phyloP scores from a whole-genome alignment of 1,140 invertebrate genomes.

The Bradysia coprophila region DNA sequence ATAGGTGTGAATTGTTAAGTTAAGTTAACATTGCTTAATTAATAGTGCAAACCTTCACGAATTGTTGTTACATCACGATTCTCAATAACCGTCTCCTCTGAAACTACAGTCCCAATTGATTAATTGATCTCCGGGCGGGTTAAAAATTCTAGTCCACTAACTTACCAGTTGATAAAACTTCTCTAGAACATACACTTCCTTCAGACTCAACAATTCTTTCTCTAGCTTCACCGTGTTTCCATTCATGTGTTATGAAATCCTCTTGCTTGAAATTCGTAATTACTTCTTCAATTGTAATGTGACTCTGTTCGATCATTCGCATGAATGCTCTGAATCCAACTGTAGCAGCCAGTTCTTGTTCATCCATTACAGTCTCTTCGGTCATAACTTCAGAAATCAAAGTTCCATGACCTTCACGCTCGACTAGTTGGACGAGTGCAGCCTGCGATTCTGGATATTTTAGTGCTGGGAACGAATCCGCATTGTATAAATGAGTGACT shows the following conservation, averaged over 20 bases:
- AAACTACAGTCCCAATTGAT: too few relatives aligned
- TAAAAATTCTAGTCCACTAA: neutral
- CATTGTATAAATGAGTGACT: constrained; percentile 56
- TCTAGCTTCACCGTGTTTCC: constrained; percentile 45
- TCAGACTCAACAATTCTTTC: neutral
- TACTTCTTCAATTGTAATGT: constrained; percentile 63
- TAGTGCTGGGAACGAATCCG: constrained; percentile 57
- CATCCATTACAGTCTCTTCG: constrained; percentile 52
- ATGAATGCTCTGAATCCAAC: constrained; percentile 68
- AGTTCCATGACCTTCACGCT: constrained; percentile 57
- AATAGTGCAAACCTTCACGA: neutral
- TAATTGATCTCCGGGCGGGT: neutral
- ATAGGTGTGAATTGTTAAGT: too few relatives aligned
- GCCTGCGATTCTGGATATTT: constrained; percentile 59
- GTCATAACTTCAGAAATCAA: constrained; percentile 61
- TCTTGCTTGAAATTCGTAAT: constrained; percentile 61
- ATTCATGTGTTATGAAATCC: constrained; percentile 57
- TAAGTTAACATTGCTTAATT: neutral
- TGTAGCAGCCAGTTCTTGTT: constrained; percentile 50
- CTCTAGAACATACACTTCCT: neutral
- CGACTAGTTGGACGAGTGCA: constrained; percentile 61
- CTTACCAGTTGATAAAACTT: neutral
- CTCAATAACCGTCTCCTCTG: neutral
- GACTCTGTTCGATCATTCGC: constrained; percentile 60
- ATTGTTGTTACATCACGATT: neutral